phyloP scores from a whole-genome alignment of 2,113 vertebrate genomes.

The Triplophysa siluroides region DNA sequence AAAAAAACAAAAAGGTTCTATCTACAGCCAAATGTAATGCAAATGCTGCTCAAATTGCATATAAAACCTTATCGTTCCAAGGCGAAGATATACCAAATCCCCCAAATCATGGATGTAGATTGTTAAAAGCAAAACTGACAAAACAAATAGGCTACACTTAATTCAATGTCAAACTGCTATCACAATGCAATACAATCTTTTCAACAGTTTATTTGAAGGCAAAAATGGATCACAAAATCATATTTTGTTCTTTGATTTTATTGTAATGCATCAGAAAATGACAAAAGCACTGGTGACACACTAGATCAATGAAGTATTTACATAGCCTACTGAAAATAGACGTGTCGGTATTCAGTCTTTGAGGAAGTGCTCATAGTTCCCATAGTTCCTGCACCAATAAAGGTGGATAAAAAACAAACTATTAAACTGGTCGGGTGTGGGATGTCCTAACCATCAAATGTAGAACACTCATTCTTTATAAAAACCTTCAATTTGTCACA shows the following conservation, averaged over 20 bases:
- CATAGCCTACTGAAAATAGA: slow-evolving; percentile 32
- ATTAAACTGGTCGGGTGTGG: neutral
- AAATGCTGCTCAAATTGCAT: too few relatives aligned
- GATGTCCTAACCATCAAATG: neutral
- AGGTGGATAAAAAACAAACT: slow-evolving; percentile 7
- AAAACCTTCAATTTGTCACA: neutral
- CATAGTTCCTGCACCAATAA: neutral
- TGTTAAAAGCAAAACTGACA: neutral
- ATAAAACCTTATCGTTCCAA: too few relatives aligned
- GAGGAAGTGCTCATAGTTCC: slow-evolving; percentile 10
- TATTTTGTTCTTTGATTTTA: slow-evolving; percentile 35
- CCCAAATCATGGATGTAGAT: neutral
- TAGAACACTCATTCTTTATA: neutral
- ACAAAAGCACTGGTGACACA: slow-evolving; percentile 12
- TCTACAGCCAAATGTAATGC: too few relatives aligned
- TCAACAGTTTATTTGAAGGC: neutral
- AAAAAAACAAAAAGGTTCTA: too few relatives aligned
- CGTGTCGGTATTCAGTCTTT: neutral
- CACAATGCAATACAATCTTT: neutral
- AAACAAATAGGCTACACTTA: too few relatives aligned
- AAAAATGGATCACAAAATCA: neutral
- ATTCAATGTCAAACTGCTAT: neutral
- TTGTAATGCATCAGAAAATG: slow-evolving; percentile 49
- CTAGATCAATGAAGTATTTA: slow-evolving; percentile 42
- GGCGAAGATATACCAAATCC: too few relatives aligned